phyloP scores from a whole-genome alignment of 2,888 invertebrate species.

The Nasonia oneida region DNA sequence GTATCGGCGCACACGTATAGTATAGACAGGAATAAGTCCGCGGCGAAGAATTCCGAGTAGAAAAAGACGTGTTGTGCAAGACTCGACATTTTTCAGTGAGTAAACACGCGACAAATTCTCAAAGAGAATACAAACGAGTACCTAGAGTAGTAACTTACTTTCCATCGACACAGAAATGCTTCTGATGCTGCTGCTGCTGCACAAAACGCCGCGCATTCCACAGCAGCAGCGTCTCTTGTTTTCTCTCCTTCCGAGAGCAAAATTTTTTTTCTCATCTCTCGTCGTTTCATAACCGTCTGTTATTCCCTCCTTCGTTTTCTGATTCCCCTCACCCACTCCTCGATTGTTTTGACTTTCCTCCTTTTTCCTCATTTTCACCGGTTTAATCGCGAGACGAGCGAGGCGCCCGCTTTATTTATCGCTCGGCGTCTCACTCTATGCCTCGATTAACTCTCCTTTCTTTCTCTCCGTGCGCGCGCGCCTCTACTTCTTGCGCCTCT shows the following conservation, averaged over 20 bases:
- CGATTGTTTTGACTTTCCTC: conserved; percentile 12
- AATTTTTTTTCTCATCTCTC: neutral
- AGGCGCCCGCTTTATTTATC: neutral
- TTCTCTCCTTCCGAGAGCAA: neutral
- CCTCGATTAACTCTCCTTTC: conserved; percentile 30
- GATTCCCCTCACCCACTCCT: neutral
- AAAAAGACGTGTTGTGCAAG: neutral
- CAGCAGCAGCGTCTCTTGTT: neutral
- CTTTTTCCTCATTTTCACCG: conserved; percentile 27
- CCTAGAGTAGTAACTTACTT: neutral
- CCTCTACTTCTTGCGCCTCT: neutral
- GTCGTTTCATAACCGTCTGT: conserved; percentile 42
- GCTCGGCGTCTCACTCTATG: neutral
- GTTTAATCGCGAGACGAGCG: conserved; percentile 22
- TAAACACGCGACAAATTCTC: neutral
- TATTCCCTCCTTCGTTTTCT: conserved; percentile 16
- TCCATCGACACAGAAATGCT: neutral
- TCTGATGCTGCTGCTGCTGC: neutral
- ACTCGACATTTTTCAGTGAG: neutral
- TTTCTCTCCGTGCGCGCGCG: neutral
- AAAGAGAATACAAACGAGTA: neutral
- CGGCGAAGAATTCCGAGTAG: neutral
- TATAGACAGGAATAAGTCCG: too few relatives aligned
- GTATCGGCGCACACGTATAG: too few relatives aligned
- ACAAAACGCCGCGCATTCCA: neutral